Evolutionary conservation across 2,797 vertebrate species (phyloP).

Genomic region (Adelosebastes latens): DNA sequence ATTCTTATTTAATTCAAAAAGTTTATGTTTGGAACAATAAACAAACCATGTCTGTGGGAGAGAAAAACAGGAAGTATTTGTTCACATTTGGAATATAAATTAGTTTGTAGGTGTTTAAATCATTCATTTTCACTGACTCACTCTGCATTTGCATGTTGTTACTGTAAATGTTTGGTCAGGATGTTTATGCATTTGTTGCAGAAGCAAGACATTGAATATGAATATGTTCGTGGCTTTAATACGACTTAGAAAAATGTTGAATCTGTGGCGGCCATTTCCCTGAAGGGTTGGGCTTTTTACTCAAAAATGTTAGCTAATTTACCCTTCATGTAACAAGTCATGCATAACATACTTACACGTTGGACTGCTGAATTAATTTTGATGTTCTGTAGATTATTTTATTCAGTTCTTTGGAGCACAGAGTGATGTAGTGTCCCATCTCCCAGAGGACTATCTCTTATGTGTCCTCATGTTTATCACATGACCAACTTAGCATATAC

Average conservation of each 20-base stretch:
- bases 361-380: conserved; percentile 52
- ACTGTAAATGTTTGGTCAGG: not conserved
- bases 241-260: conserved; percentile 8
- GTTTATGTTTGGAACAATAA: not conserved
- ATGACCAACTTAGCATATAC: conserved; percentile 29
- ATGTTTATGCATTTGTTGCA: conserved; percentile 2
- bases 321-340: conserved; percentile 46
- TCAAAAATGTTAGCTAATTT: conserved; percentile 55
- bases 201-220: conserved; percentile 4
- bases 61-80: not conserved
- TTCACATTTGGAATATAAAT: not conserved
- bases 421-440: conserved; percentile 26
- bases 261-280: conserved; percentile 40
- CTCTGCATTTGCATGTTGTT: not conserved
- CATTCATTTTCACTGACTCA: not conserved
- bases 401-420: conserved; percentile 57
- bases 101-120: not conserved
- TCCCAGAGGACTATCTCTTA: conserved; percentile 40
- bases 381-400: conserved; percentile 57
- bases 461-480: conserved; percentile 63
- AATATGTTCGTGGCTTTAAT: not conserved
- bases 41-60: not conserved
- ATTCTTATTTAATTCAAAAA: not conserved
- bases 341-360: conserved; percentile 52
- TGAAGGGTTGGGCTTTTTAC: conserved; percentile 53